A percentile compares a stretch with the other conserved stretches of the same genome.
phyloP scores from a whole-genome alignment of 2,113 vertebrate species.

The Dipodomys stephensi region DNA sequence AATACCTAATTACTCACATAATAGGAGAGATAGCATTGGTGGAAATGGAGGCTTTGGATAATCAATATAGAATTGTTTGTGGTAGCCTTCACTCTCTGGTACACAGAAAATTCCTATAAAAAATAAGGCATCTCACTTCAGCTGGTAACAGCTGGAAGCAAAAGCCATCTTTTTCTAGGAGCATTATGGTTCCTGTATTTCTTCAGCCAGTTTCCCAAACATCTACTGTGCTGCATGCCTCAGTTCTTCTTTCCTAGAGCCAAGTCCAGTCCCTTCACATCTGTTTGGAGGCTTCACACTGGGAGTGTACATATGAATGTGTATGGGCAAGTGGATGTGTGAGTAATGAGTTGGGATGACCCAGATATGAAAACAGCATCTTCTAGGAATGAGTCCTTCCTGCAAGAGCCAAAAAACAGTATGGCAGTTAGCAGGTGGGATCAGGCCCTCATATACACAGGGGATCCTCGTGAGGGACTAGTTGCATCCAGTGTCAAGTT shows the following conservation, averaged over 20 bases:
- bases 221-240: not conserved
- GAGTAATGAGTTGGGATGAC: not conserved
- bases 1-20: not conserved
- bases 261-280: not conserved
- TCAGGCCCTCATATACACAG: not conserved
- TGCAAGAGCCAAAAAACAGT: not conserved
- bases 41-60: slow-evolving; percentile 11
- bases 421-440: not conserved
- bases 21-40: not conserved
- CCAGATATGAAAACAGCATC: not conserved
- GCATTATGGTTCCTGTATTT: not conserved
- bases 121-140: not conserved
- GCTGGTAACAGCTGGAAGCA: not conserved
- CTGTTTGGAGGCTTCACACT: not conserved
- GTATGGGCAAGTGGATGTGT: not conserved
- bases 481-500: not conserved
- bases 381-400: not conserved
- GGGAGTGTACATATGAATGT: too few relatives aligned
- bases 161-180: not conserved
- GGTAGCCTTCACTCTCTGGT: not conserved
- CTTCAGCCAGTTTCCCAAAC: not conserved
- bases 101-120: not conserved
- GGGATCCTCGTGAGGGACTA: not conserved
- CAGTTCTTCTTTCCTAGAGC: not conserved
- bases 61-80: slow-evolving; percentile 4